These are phyloP conservation scores for Phenacoccus solenopsis DNA, from an alignment of 1,140 invertebrate species.

Conservation along the genomic window DNA sequence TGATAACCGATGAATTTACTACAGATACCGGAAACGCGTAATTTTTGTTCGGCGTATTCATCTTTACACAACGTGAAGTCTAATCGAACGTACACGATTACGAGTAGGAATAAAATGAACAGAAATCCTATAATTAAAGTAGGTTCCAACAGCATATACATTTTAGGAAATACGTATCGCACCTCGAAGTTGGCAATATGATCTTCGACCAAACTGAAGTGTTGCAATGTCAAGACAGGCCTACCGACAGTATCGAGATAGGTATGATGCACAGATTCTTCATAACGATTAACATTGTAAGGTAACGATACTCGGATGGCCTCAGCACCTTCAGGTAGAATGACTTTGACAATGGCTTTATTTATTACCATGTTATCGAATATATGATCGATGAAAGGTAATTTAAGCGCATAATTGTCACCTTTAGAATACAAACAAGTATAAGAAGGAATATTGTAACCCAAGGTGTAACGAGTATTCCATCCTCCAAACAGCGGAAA, in stretches of 20 bases:
- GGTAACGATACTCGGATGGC: constrained; percentile 72
- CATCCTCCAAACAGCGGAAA: constrained; percentile 98
- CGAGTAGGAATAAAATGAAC: constrained; percentile 77
- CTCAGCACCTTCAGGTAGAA: constrained; percentile 84
- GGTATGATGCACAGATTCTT: constrained; percentile 73
- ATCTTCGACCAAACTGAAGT: constrained; percentile 85
- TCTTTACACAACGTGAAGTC: constrained; percentile 76
- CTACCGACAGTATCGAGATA: constrained; percentile 92
- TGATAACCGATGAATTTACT: constrained; percentile 46
- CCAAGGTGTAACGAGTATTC: constrained; percentile 93
- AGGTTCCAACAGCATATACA: constrained; percentile 82
- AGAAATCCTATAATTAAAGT: constrained; percentile 76
- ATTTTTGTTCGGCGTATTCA: constrained; percentile 43
- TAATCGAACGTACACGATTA: constrained; percentile 87
- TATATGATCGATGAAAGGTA: constrained; percentile 88
- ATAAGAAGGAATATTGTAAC: constrained; percentile 95
- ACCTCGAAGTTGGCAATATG: constrained; percentile 67
- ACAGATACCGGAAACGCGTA: constrained; percentile 40
- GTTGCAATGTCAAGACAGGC: constrained; percentile 71
- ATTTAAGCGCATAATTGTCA: constrained; percentile 51
- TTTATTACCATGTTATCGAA: constrained; percentile 95
- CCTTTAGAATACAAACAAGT: constrained; percentile 82
- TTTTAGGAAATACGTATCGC: constrained; percentile 69
- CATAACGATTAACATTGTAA: constrained; percentile 59
- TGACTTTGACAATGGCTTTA: constrained; percentile 76